phyloP scores from a whole-genome alignment of 2,888 invertebrate species.

The Galerucella nymphaeae region DNA sequence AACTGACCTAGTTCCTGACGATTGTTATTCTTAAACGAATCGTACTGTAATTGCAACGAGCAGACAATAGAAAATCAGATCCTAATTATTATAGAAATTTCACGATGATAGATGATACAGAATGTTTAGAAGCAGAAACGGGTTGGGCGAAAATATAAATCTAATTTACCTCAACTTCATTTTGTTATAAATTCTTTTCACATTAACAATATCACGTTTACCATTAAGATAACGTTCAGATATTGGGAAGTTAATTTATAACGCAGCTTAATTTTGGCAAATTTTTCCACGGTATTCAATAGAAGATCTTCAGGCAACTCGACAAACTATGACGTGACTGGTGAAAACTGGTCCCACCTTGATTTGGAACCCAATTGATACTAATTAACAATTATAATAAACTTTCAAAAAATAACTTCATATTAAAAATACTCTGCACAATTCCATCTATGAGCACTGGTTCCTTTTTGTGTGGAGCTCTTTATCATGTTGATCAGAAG shows the following conservation, averaged over 20 bases:
- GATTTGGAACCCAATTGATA: not conserved
- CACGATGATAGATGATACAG: slow-evolving; percentile 25
- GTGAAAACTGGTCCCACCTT: not conserved
- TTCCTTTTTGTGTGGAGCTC: no score
- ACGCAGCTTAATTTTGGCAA: not conserved
- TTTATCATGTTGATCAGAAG: no score
- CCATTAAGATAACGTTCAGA: not conserved
- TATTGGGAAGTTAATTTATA: not conserved
- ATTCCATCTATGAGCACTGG: no score
- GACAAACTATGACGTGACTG: no score
- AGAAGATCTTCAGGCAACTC: not conserved
- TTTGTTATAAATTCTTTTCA: not conserved
- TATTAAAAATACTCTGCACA: no score
- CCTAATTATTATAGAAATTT: slow-evolving; percentile 34
- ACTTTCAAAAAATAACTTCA: no score
- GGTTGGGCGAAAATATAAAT: slow-evolving; percentile 14
- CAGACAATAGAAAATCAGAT: slow-evolving; percentile 33
- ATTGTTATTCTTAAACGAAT: slow-evolving; percentile 33
- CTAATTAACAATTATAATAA: no score
- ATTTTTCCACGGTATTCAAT: not conserved
- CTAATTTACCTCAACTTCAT: not conserved
- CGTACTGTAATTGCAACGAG: slow-evolving; percentile 27
- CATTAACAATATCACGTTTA: not conserved
- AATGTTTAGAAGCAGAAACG: slow-evolving; percentile 6
- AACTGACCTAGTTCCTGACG: slow-evolving; percentile 27